Conservation (phyloP, 30 jellyfish, hydroid and myxozoan species). For the Chrysaora quinquecirrha region DNA sequence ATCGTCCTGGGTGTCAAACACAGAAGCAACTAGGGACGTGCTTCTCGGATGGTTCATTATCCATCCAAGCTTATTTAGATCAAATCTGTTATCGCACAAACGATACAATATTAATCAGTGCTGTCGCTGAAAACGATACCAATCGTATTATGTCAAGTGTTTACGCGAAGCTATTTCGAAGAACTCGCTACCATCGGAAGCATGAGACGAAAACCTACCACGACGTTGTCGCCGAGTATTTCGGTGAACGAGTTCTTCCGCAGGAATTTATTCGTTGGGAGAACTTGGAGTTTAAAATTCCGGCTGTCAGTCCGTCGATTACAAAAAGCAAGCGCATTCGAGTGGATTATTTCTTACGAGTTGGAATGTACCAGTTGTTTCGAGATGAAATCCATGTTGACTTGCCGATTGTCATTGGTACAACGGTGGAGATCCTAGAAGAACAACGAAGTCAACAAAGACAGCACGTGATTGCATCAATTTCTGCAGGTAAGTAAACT, state of each 20-base stretch:
- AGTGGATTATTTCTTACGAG: conserved; percentile 93
- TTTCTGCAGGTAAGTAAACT: conserved; percentile 43
- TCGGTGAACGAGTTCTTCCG: conserved; percentile 74
- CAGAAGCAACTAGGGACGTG: conserved; percentile 71
- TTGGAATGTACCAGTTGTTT: conserved; percentile 93
- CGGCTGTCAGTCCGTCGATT: conserved; percentile 81
- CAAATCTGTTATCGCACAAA: conserved; percentile 77
- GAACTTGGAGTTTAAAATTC: conserved; percentile 65
- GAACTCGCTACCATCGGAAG: conserved; percentile 81
- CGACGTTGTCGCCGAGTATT: conserved; percentile 75
- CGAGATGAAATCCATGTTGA: conserved; percentile 95
- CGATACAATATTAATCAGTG: conserved; percentile 64
- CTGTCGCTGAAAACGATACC: conserved; percentile 88
- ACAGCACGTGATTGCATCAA: conserved; percentile 12
- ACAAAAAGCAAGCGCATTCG: conserved; percentile 75
- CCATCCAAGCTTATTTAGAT: conserved; percentile 80
- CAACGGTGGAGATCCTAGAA: conserved; percentile 26
- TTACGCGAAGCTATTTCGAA: conserved; percentile 89
- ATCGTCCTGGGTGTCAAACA: conserved; percentile 88
- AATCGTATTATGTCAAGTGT: conserved; percentile 85
- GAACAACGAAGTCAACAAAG: conserved; percentile 27
- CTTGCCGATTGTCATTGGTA: conserved; percentile 93
- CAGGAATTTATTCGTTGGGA: conserved; percentile 70
- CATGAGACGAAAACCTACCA: conserved; percentile 63
- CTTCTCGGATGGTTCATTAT: conserved; percentile 73